A percentile compares a stretch with the other conserved stretches of the same genome.
Evolutionary conservation across 2,113 vertebrate genomes (phyloP).

Genomic region (Pelmatolapia mariae): DNA sequence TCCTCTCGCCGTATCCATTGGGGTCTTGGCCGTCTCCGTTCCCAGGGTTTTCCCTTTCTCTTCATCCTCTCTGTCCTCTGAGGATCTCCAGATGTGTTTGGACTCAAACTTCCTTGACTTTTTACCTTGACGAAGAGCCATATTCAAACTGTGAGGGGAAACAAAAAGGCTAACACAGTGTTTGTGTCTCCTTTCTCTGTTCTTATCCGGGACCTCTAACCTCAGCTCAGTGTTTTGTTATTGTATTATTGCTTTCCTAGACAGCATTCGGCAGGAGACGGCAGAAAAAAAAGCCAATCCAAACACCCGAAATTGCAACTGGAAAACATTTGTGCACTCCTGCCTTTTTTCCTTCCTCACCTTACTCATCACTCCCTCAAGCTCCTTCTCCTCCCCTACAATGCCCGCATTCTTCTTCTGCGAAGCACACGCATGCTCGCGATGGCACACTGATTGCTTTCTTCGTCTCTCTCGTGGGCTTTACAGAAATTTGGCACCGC

Average conservation of each 20-base stretch:
- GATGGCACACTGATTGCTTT: not conserved
- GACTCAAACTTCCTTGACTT: constrained; percentile 11
- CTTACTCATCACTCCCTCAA: constrained; percentile 7
- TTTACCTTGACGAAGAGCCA: constrained; percentile 8
- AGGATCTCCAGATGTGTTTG: constrained; percentile 47
- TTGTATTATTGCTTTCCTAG: constrained; percentile 15
- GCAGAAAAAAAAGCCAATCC: not conserved
- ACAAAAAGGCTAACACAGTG: not conserved
- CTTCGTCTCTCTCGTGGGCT: not conserved
- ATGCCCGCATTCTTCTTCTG: constrained; percentile 13
- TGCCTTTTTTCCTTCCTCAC: constrained; percentile 7
- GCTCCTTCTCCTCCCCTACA: not conserved
- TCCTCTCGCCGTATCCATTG: constrained; percentile 45
- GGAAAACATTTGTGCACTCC: not conserved
- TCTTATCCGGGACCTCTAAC: constrained; percentile 6
- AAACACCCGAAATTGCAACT: not conserved
- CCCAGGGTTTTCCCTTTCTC: constrained; percentile 57
- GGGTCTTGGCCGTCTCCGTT: constrained; percentile 44
- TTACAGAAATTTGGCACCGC: not conserved
- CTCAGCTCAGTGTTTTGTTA: not conserved
- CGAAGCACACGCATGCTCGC: not conserved
- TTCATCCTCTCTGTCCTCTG: constrained; percentile 32
- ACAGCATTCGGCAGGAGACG: not conserved
- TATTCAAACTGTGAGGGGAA: not conserved
- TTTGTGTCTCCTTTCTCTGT: not conserved